A percentile compares a stretch with the other conserved stretches of the same genome.
Conservation (phyloP, 2,797 vertebrate genomes). For the Smutsia temminckii region DNA sequence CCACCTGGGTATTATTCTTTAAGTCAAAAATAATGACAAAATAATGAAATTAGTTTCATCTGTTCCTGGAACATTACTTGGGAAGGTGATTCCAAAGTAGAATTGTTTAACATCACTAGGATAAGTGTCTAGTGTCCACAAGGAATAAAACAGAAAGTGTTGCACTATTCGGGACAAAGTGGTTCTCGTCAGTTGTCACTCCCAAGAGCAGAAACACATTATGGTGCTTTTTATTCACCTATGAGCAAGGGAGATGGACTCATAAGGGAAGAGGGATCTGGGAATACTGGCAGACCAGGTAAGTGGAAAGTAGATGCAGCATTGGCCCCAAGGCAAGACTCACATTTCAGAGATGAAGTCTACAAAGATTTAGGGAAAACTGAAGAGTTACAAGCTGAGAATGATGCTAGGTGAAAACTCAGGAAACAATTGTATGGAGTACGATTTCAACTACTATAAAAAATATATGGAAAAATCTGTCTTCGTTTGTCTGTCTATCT, state of each 20-base stretch:
- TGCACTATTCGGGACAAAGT: neutral
- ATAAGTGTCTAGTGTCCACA: neutral
- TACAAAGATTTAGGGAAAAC: neutral
- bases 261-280: neutral
- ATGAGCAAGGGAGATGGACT: neutral
- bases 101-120: neutral
- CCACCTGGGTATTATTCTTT: neutral
- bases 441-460: neutral
- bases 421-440: neutral
- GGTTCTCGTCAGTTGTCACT: neutral
- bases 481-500: neutral
- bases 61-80: neutral
- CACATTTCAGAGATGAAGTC: neutral
- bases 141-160: neutral
- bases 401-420: neutral
- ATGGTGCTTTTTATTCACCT: neutral
- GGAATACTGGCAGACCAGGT: neutral
- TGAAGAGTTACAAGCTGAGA: neutral
- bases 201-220: neutral
- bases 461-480: neutral
- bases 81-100: neutral
- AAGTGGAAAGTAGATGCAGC: neutral
- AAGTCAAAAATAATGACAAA: conserved; percentile 32
- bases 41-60: neutral
- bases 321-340: neutral